phyloP scores from a whole-genome alignment of 53 echinoderm and acorn worm genomes.

The Patiria pectinifera region DNA sequence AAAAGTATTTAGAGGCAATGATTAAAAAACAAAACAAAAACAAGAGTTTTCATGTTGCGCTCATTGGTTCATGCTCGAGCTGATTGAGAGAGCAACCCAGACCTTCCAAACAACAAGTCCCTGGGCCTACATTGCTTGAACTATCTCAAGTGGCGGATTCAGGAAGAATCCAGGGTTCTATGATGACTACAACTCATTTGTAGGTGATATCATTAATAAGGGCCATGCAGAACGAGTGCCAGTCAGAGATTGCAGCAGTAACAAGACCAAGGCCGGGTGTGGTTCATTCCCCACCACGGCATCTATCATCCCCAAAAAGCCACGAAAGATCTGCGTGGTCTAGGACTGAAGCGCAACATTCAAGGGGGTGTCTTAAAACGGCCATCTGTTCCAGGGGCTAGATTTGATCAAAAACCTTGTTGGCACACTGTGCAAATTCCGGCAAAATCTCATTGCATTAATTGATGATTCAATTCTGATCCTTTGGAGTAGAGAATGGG shows the following conservation, averaged over 20 bases:
- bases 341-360: conserved; percentile 70
- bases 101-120: conserved; percentile 49
- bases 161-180: conserved; percentile 1
- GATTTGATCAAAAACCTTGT: conserved; percentile 69
- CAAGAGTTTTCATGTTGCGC: no score
- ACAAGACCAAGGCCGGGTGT: neutral
- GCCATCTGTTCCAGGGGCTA: conserved; percentile 63
- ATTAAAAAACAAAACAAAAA: no score
- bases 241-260: conserved; percentile 8
- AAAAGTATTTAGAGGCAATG: no score
- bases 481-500: conserved; percentile 44
- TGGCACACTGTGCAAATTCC: conserved; percentile 71
- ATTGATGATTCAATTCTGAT: conserved; percentile 21
- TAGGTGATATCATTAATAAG: conserved; percentile 37
- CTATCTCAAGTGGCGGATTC: conserved; percentile 45
- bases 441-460: conserved; percentile 58
- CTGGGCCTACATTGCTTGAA: neutral
- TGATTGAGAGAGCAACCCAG: neutral
- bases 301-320: conserved; percentile 66
- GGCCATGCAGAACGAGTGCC: conserved; percentile 62
- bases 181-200: conserved; percentile 56
- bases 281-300: conserved; percentile 80
- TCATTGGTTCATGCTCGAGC: no score
- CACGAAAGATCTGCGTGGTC: conserved; percentile 42
- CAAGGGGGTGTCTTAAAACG: conserved; percentile 62